These are phyloP conservation scores for Dasyprocta punctata DNA, from an alignment of 2,113 vertebrate species.

Conservation along the genomic window DNA sequence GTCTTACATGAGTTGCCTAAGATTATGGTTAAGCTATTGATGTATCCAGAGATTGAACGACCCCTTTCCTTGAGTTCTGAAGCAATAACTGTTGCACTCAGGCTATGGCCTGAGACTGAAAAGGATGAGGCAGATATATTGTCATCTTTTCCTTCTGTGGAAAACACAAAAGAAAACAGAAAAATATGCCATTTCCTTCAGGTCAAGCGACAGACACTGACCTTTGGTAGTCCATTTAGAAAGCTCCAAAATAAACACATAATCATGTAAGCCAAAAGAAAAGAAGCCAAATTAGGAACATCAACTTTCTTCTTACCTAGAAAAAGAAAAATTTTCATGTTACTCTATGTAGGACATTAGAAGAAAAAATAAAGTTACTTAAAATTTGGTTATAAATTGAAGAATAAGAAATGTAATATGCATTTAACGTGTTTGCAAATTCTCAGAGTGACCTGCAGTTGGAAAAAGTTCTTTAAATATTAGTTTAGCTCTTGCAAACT, in stretches of 20 bases:
- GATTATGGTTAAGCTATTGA: not conserved
- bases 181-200: conserved; percentile 20
- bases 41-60: not conserved
- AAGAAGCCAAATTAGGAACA: not conserved
- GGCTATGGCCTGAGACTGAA: not conserved
- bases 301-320: not conserved
- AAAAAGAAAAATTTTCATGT: not conserved
- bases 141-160: conserved; percentile 46
- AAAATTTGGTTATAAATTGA: not conserved
- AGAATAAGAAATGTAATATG: not conserved
- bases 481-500: conserved; percentile 46
- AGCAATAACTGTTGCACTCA: not conserved
- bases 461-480: conserved; percentile 44
- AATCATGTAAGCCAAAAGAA: not conserved
- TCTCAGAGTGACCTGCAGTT: not conserved
- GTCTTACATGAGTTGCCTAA: not conserved
- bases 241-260: conserved; percentile 32
- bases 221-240: conserved; percentile 37
- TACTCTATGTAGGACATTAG: not conserved
- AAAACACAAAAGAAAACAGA: conserved; percentile 37
- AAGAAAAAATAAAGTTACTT: conserved; percentile 35
- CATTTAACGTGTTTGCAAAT: not conserved
- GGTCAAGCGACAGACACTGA: conserved; percentile 65
- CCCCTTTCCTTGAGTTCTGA: not conserved
- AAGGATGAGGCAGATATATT: not conserved